Conservation (phyloP, 2,888 invertebrate species). For the Cataglyphis livida region DNA sequence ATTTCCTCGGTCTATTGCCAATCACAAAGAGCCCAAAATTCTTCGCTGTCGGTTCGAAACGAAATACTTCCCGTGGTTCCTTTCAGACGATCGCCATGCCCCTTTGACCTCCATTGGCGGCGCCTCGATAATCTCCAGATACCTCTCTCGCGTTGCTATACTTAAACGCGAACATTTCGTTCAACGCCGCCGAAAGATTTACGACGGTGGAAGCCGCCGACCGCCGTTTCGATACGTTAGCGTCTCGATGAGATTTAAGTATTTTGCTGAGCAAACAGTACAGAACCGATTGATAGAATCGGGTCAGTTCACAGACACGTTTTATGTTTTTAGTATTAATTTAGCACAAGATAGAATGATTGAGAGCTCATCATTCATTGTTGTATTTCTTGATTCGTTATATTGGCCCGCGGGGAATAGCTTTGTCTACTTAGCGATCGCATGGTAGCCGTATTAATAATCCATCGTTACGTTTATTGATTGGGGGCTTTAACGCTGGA, state of each 20-base stretch:
- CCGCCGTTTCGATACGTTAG: neutral
- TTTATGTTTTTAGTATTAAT: neutral
- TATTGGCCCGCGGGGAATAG: no score
- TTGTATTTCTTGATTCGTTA: neutral
- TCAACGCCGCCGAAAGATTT: slow-evolving; percentile 56
- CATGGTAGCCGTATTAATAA: slow-evolving; percentile 23
- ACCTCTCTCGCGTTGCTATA: slow-evolving; percentile 59
- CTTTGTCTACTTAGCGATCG: neutral
- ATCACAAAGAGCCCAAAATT: slow-evolving; percentile 81
- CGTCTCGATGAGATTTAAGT: slow-evolving; percentile 29
- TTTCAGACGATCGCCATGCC: slow-evolving; percentile 63
- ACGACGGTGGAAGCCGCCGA: slow-evolving; percentile 54
- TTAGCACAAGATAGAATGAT: neutral
- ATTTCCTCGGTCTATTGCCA: slow-evolving; percentile 83
- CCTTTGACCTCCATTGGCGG: slow-evolving; percentile 63
- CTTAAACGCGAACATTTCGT: slow-evolving; percentile 54
- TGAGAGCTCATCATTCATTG: slow-evolving; percentile 6
- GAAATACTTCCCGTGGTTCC: slow-evolving; percentile 77
- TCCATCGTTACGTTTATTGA: slow-evolving; percentile 10
- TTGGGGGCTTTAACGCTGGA: neutral
- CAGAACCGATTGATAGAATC: neutral
- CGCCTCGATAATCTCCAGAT: slow-evolving; percentile 63
- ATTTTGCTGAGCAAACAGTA: slow-evolving; percentile 4
- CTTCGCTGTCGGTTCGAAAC: slow-evolving; percentile 76
- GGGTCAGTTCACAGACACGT: slow-evolving; percentile 1